Percentiles rank a stretch among this genome's conserved stretches.
Evolutionary conservation across 2,113 vertebrate species (phyloP).

Genomic region (Psittacara wagleri): DNA sequence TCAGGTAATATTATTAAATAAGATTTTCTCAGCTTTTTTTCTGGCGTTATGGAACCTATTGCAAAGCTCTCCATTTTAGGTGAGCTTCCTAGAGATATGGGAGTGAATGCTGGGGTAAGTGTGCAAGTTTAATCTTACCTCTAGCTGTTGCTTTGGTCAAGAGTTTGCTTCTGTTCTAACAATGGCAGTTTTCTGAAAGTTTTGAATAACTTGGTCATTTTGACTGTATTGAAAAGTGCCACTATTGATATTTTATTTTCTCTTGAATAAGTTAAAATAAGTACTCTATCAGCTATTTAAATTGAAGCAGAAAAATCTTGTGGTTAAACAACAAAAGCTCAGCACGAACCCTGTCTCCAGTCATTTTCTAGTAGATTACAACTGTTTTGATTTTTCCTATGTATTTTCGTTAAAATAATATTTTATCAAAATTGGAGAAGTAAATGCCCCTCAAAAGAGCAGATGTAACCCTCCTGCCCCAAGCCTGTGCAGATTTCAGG

Average conservation of each 20-base stretch:
- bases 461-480: rapidly evolving
- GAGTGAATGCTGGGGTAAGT: not conserved
- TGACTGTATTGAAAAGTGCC: not conserved
- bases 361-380: not conserved
- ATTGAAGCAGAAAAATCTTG: not conserved
- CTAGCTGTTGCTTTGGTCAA: not conserved
- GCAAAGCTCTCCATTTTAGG: not conserved
- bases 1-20: not conserved
- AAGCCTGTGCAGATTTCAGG: not conserved
- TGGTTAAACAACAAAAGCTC: not conserved
- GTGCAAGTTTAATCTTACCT: not conserved
- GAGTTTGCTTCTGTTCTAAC: not conserved
- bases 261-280: not conserved
- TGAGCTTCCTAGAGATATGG: not conserved
- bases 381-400: not conserved
- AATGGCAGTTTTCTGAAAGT: not conserved
- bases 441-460: not conserved
- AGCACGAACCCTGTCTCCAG: not conserved
- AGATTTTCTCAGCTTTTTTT: not conserved
- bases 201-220: not conserved
- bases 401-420: not conserved
- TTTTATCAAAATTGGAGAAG: not conserved
- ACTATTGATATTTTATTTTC: not conserved
- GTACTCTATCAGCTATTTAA: not conserved
- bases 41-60: not conserved